These are phyloP conservation scores for Sporophila hypoxantha DNA, from an alignment of 2,113 vertebrate genomes.

Conservation along the genomic window DNA sequence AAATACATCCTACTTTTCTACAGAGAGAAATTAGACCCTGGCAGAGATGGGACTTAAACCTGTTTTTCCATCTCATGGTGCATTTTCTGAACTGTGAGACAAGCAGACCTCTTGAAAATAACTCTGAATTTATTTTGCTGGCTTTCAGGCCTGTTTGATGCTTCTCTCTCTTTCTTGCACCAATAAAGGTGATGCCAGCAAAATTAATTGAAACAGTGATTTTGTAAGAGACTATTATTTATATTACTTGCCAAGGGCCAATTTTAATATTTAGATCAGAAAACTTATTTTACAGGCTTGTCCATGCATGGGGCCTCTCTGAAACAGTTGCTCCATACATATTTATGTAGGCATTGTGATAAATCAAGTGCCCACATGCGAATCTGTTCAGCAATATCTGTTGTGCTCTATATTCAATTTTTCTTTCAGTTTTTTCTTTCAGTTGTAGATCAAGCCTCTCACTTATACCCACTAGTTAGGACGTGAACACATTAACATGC, in stretches of 20 bases:
- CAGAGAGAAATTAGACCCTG: background rate
- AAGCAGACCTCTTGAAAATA: background rate
- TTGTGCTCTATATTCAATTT: slow-evolving; percentile 18
- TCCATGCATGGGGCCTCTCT: background rate
- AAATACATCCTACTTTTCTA: background rate
- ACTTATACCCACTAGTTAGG: slow-evolving; percentile 7
- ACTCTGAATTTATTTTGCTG: slow-evolving; percentile 5
- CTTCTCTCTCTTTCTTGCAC: background rate
- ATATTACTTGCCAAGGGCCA: background rate
- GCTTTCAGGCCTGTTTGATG: background rate
- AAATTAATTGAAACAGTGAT: background rate
- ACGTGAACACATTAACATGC: slow-evolving; percentile 42
- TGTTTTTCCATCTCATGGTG: background rate
- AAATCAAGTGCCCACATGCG: background rate
- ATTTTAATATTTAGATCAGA: slow-evolving; percentile 5
- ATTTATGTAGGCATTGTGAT: slow-evolving; percentile 2
- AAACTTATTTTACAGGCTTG: background rate
- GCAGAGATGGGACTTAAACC: background rate
- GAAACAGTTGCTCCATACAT: background rate
- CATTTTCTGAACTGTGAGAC: background rate
- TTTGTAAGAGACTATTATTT: background rate
- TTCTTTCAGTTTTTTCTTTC: slow-evolving; percentile 31
- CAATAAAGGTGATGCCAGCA: background rate
- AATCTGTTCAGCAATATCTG: slow-evolving; percentile 20
- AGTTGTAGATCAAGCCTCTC: slow-evolving; percentile 28